Conservation (phyloP, 2,113 vertebrate species). For the Petroica traversi region DNA sequence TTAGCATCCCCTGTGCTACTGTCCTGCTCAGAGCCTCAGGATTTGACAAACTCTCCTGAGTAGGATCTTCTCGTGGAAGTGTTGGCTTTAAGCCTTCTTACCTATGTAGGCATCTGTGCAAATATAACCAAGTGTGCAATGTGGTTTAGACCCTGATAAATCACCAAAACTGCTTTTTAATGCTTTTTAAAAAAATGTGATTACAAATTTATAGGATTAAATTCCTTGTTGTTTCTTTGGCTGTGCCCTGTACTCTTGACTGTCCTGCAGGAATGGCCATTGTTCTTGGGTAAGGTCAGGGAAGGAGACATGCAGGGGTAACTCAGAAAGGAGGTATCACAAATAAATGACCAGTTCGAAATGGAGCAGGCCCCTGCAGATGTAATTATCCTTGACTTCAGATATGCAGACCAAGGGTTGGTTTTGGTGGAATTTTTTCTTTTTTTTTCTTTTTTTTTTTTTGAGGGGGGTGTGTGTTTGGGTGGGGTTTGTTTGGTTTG, state of each 20-base stretch:
- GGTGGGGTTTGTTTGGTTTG: too few relatives aligned
- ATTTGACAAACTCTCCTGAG: not conserved
- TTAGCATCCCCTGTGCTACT: not conserved
- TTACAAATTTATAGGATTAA: not conserved
- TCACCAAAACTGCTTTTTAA: not conserved
- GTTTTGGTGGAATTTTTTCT: not conserved
- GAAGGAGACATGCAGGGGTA: not conserved
- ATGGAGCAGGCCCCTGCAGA: not conserved
- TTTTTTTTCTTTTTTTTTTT: not conserved
- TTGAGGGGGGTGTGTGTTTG: not conserved
- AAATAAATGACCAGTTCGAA: rapidly evolving
- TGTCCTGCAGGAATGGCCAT: not conserved
- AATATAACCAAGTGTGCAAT: not conserved
- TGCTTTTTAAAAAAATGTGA: not conserved
- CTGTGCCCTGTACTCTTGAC: not conserved
- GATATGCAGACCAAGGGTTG: not conserved
- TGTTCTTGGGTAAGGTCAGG: not conserved
- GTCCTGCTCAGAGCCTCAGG: not conserved
- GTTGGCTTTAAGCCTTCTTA: not conserved
- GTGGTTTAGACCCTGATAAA: not conserved
- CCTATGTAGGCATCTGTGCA: not conserved
- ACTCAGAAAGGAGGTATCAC: not conserved
- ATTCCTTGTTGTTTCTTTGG: rapidly evolving
- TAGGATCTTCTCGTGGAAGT: not conserved
- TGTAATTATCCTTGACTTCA: not conserved